A percentile compares a stretch with the other conserved stretches of the same genome.
Conservation (phyloP, 2,797 vertebrate species). For the Chelmon rostratus region DNA sequence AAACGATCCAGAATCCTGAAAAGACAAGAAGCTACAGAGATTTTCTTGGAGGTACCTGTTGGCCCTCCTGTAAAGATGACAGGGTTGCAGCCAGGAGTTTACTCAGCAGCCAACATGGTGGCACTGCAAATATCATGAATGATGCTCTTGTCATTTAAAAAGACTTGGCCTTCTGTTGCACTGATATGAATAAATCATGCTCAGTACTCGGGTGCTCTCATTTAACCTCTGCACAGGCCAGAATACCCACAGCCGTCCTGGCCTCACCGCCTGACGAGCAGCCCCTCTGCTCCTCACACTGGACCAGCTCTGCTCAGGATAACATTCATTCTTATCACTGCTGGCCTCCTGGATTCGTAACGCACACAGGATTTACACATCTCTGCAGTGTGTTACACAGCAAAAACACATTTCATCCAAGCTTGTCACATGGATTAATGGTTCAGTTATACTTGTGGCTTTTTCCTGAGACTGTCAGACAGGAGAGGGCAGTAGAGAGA, state of each 20-base stretch:
- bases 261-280: not conserved
- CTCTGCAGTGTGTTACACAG: not conserved
- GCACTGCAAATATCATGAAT: constrained; percentile 69
- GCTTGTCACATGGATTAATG: constrained; percentile 8
- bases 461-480: constrained; percentile 13
- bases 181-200: constrained; percentile 66
- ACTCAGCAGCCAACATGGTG: constrained; percentile 54
- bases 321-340: not conserved
- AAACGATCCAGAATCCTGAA: constrained; percentile 30
- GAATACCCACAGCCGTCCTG: constrained; percentile 16
- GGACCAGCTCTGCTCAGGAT: not conserved
- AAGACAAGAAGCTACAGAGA: constrained; percentile 50
- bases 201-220: constrained; percentile 32
- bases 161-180: constrained; percentile 52
- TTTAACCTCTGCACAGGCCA: constrained; percentile 43
- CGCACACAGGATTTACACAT: not conserved
- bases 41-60: constrained; percentile 41
- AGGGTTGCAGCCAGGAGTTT: constrained; percentile 46
- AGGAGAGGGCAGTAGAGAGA: constrained; percentile 52
- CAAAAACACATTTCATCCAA: constrained; percentile 1
- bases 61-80: constrained; percentile 47
- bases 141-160: constrained; percentile 69
- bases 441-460: not conserved
- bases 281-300: not conserved
- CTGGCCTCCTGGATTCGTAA: not conserved